A percentile compares a stretch with the other conserved stretches of the same genome.
Evolutionary conservation across 2,797 vertebrate species (phyloP).

Genomic region (Molossus molossus): DNA sequence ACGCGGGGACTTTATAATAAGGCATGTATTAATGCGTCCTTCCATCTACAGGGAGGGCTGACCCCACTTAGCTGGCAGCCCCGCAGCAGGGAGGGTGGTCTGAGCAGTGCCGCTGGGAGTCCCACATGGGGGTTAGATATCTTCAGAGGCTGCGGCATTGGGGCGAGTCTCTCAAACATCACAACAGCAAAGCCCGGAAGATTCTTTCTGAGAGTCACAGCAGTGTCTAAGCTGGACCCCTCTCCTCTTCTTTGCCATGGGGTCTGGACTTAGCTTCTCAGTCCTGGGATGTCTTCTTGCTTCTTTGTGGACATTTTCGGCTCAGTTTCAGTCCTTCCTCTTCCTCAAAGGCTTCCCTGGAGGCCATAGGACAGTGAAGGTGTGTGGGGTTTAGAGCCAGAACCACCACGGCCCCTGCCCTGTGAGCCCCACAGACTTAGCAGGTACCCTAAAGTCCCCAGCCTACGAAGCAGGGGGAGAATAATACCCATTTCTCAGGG

Average conservation of each 20-base stretch:
- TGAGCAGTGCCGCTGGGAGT: background rate
- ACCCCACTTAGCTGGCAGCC: background rate
- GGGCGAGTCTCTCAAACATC: background rate
- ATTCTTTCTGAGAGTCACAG: background rate
- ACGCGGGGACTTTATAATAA: constrained; percentile 30
- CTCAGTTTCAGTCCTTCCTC: background rate
- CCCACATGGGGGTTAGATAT: background rate
- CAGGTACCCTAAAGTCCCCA: background rate
- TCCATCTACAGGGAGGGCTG: background rate
- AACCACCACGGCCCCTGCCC: background rate
- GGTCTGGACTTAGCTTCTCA: background rate
- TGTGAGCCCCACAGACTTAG: background rate
- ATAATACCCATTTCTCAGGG: background rate
- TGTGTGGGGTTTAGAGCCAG: background rate
- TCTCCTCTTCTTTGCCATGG: background rate
- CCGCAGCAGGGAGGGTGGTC: background rate
- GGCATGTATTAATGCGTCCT: constrained; percentile 26
- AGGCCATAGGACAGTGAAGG: background rate
- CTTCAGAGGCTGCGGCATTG: background rate
- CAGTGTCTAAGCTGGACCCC: background rate
- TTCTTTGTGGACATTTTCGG: background rate
- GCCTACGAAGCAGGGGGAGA: background rate
- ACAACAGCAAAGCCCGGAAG: background rate
- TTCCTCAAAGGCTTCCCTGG: background rate
- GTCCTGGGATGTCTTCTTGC: background rate